Conservation (phyloP, 2,797 vertebrate species). For the Hybognathus amarus region DNA sequence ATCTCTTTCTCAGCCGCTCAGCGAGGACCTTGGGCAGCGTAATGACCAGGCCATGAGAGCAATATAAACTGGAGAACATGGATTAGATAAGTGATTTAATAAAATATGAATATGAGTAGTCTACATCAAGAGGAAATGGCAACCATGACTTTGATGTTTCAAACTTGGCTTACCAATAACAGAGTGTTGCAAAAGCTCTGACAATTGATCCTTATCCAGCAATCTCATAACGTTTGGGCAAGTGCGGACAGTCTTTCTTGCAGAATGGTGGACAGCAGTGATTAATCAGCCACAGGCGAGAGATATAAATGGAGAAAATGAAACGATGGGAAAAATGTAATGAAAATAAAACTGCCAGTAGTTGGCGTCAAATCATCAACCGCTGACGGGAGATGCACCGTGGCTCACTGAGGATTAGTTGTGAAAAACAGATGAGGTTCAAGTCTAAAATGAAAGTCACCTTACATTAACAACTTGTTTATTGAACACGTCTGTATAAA, state of each 20-base stretch:
- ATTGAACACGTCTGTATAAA: too few relatives aligned
- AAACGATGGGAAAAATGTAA: too few relatives aligned
- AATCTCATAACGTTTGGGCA: not conserved
- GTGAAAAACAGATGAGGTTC: too few relatives aligned
- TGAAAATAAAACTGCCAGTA: too few relatives aligned
- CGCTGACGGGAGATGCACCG: too few relatives aligned
- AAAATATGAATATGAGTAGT: not conserved
- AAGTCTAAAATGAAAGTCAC: too few relatives aligned
- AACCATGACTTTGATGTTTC: not conserved
- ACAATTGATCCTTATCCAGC: not conserved
- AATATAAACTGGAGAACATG: not conserved
- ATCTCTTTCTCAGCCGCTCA: not conserved
- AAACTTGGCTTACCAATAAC: not conserved
- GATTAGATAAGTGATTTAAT: not conserved
- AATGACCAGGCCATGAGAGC: not conserved
- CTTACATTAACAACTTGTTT: too few relatives aligned
- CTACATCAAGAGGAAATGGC: not conserved
- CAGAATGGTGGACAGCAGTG: not conserved
- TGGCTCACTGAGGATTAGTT: too few relatives aligned
- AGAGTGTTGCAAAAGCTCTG: not conserved
- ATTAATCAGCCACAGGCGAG: too few relatives aligned
- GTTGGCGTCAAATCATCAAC: too few relatives aligned
- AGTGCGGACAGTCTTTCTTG: not conserved
- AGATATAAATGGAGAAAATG: too few relatives aligned
- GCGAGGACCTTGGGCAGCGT: not conserved